Percentiles rank a stretch among this genome's conserved stretches.
Evolutionary conservation across 2,888 invertebrate genomes (phyloP).

Genomic region (Lucinisca nassula): DNA sequence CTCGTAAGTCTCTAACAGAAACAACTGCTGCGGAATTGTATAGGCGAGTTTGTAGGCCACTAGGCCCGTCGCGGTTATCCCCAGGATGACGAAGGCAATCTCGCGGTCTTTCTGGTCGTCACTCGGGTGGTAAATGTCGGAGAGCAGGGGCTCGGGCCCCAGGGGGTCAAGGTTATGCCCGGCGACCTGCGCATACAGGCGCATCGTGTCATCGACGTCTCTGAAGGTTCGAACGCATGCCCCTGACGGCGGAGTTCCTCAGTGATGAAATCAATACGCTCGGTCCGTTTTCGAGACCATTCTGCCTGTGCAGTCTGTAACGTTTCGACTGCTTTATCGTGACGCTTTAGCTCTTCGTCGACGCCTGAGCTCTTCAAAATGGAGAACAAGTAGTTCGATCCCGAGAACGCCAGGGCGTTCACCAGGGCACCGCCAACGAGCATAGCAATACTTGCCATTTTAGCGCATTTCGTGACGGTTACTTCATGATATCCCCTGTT

Average conservation of each 20-base stretch:
- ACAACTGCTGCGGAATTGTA: no score
- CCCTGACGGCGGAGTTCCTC: slow-evolving; percentile 48
- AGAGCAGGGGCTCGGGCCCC: no score
- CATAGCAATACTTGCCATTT: slow-evolving; percentile 50
- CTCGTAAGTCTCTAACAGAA: no score
- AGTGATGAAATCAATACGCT: slow-evolving; percentile 52
- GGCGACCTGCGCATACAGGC: background rate
- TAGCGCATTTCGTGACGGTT: no score
- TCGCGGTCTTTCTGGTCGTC: no score
- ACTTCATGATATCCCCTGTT: slow-evolving; percentile 49
- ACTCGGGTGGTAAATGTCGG: no score
- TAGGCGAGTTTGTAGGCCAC: no score
- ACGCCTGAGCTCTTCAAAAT: slow-evolving; percentile 7
- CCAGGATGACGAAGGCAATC: no score
- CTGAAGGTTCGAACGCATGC: slow-evolving; percentile 50
- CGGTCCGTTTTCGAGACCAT: slow-evolving; percentile 47
- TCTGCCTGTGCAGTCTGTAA: slow-evolving; percentile 43
- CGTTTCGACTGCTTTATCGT: slow-evolving; percentile 54
- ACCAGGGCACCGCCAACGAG: slow-evolving; percentile 38
- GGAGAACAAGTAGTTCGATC: slow-evolving; percentile 23
- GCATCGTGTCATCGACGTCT: slow-evolving; percentile 53
- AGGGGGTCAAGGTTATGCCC: background rate
- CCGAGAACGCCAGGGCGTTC: slow-evolving; percentile 39
- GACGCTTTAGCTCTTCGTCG: slow-evolving; percentile 14
- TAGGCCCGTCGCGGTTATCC: no score